Conservation (phyloP, 2,888 invertebrate species). For the Philhelius pedissequus region DNA sequence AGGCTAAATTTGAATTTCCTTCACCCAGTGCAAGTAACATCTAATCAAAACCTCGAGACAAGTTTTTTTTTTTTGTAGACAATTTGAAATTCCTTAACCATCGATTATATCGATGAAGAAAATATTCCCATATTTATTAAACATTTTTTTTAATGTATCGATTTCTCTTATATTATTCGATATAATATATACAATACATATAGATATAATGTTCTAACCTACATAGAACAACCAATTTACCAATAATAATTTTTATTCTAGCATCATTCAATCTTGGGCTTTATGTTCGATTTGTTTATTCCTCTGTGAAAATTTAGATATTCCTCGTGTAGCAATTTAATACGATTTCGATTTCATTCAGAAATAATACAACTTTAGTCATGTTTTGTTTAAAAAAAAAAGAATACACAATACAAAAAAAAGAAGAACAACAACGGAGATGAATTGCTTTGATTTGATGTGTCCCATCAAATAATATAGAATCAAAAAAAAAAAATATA, state of each 20-base stretch:
- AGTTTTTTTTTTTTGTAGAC: background rate
- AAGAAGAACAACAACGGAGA: background rate
- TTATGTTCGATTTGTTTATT: background rate
- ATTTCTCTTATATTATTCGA: background rate
- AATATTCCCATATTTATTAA: conserved; percentile 3
- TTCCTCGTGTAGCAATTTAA: conserved; percentile 42
- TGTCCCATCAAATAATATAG: conserved; percentile 23
- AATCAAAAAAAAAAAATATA: background rate
- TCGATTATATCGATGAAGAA: background rate
- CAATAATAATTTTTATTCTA: background rate
- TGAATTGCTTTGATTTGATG: conserved; percentile 7
- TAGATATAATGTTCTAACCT: background rate
- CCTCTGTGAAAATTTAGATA: background rate
- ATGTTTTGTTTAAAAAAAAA: background rate
- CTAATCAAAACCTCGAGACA: background rate
- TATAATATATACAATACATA: background rate
- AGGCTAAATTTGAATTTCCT: background rate
- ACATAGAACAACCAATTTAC: conserved; percentile 13
- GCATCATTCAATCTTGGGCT: background rate
- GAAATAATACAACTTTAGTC: conserved; percentile 36
- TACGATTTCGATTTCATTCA: conserved; percentile 56
- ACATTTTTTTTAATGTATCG: background rate
- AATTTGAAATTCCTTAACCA: background rate
- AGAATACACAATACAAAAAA: background rate
- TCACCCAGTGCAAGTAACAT: too few species aligned